A percentile compares a stretch with the other conserved stretches of the same genome.
These are phyloP conservation scores for Siniperca knerii DNA, from an alignment of 2,113 vertebrate species.

Conservation along the genomic window DNA sequence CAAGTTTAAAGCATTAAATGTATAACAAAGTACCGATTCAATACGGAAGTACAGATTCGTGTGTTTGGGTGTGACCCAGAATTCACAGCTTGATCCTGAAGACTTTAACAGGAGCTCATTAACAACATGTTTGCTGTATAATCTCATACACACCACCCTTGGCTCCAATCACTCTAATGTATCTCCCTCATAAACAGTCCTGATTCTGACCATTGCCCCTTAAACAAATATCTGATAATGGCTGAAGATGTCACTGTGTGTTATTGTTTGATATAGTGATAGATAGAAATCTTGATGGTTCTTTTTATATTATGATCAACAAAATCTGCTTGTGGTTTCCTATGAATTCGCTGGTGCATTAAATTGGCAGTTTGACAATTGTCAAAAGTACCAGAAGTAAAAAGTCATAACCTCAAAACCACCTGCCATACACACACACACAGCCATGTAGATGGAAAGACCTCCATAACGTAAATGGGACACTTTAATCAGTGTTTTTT, in stretches of 20 bases:
- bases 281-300: background rate
- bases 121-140: background rate
- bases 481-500: constrained; percentile 38
- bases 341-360: background rate
- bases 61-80: constrained; percentile 57
- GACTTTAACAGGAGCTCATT: constrained; percentile 7
- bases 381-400: background rate
- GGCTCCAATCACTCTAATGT: background rate
- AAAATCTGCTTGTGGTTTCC: background rate
- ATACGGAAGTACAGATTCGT: constrained; percentile 58
- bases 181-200: background rate
- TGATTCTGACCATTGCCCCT: background rate
- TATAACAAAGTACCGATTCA: constrained; percentile 3
- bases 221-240: background rate
- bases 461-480: constrained; percentile 24
- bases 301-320: background rate
- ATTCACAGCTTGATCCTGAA: constrained; percentile 23
- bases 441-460: constrained; percentile 59
- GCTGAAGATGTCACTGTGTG: background rate
- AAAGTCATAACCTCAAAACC: constrained; percentile 45
- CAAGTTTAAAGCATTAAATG: background rate
- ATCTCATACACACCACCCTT: background rate
- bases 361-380: background rate
- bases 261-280: background rate
- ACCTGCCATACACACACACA: constrained; percentile 39